phyloP scores from a whole-genome alignment of 2,888 invertebrate species.

The Eupithecia inturbata region DNA sequence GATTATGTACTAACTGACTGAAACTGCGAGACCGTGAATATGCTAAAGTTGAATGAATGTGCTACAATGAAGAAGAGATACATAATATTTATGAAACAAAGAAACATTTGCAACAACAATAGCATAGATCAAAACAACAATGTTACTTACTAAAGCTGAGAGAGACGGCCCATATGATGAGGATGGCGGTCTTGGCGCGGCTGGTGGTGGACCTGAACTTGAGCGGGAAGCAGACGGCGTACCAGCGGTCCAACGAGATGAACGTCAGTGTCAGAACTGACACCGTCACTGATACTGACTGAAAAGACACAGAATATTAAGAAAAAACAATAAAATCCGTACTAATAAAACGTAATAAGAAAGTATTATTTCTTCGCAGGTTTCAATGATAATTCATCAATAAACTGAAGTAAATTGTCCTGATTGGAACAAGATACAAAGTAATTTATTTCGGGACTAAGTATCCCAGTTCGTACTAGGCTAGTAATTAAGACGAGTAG shows the following conservation, averaged over 20 bases:
- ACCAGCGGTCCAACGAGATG: constrained; percentile 97
- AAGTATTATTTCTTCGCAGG: too few species aligned
- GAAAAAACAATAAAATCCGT: background rate
- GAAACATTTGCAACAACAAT: background rate
- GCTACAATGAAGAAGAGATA: too few species aligned
- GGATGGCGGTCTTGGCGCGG: constrained; percentile 91
- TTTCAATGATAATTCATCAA: background rate
- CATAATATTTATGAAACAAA: too few species aligned
- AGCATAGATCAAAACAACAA: background rate
- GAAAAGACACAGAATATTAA: constrained; percentile 62
- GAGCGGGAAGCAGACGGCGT: constrained; percentile 96
- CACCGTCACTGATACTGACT: constrained; percentile 96
- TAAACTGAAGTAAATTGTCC: too few species aligned
- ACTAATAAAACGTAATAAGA: background rate
- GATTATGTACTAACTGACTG: too few species aligned
- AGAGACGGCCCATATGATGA: constrained; percentile 92
- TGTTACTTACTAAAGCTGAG: constrained; percentile 88
- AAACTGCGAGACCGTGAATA: too few species aligned
- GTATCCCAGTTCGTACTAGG: background rate
- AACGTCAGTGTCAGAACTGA: constrained; percentile 95
- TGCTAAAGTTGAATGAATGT: too few species aligned
- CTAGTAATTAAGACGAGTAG: too few species aligned
- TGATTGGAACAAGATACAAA: background rate
- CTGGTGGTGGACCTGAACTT: constrained; percentile 93
- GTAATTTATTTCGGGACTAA: too few species aligned